These are phyloP conservation scores for Alentia gelatinosa DNA, from an alignment of 2,888 invertebrate species.

Conservation along the genomic window DNA sequence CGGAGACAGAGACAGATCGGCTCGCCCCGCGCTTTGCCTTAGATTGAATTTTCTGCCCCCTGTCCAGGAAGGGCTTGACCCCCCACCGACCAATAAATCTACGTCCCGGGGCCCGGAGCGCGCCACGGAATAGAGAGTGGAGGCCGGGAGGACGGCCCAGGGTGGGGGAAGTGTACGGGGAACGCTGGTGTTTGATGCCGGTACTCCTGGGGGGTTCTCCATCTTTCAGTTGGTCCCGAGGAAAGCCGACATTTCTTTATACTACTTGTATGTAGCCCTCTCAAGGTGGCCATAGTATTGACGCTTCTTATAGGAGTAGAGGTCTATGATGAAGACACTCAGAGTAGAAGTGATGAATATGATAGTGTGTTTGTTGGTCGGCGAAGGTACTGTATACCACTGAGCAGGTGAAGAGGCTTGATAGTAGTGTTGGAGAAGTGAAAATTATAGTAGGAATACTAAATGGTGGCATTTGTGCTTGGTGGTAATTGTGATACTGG, in stretches of 20 bases:
- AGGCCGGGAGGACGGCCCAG: neutral
- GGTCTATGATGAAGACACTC: no score
- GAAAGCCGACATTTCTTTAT: neutral
- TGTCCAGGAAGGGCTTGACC: constrained; percentile 25
- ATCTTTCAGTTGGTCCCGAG: neutral
- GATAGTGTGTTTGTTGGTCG: no score
- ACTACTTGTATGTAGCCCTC: no score
- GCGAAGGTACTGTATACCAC: no score
- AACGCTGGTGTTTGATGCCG: neutral
- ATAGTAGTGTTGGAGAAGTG: no score
- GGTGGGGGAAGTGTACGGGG: neutral
- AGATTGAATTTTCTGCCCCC: constrained; percentile 53
- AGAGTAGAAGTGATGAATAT: no score
- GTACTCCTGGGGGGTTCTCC: neutral
- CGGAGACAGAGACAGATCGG: constrained; percentile 38
- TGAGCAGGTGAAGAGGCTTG: no score
- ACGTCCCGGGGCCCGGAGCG: neutral
- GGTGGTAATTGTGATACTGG: no score
- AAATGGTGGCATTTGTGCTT: no score
- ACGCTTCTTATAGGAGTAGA: no score
- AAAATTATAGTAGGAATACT: no score
- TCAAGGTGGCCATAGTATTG: no score
- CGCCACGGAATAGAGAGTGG: constrained; percentile 30
- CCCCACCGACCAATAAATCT: constrained; percentile 41
- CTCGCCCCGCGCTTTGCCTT: neutral